Base-by-base conservation (phyloP, 2,888 invertebrate genomes). In the Orchesellides sinensis region DNA sequence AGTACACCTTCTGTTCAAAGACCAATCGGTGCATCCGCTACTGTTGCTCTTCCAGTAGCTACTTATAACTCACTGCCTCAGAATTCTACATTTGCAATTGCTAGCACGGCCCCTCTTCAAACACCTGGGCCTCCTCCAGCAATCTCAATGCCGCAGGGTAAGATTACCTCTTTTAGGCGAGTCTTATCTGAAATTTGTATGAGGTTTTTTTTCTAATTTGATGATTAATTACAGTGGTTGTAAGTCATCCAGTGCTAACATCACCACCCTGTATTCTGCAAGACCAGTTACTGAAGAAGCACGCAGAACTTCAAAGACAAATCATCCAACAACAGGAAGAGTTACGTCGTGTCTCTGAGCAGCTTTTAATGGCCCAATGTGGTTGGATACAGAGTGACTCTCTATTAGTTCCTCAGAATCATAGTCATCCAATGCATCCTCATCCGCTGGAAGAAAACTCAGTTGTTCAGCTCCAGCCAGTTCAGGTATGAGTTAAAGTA, bases 301-400 rank as follows among this genome's bases (percentile, higher is more conserved):
- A 96, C 89, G 95, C 95, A 85, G 95, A 96, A 89, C 90, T 97
- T 83, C 96, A 96, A 89, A 94, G 95, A 89, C 92, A 96, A 89
- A 96, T 97, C 83, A 93, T 94, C 69, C 93, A 95, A 86, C 96
- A 96, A 89, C 96, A 96, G 89, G 96, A 96, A 89, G 96, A 97
- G 90, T 90, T 97, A 86, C 92, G 95, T 54, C 92, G 94, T 86
- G 95, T 97, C 0, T 96, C 96, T n/a, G 96, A 96, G 89, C 96
- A 96, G 89, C 91, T 97, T 72, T 90, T 96, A 63, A 93, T 96
- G 90, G 95, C 96, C 0, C 92, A 95, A 88, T 94, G 95, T 86
- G 96, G 96, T 5, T 92, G 96, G 12, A 88, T 93, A 40, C 92
- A 68, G 29, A 81, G 79, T 10, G 85, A 85, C 19, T 23, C 84